phyloP scores from a whole-genome alignment of 2,888 invertebrate genomes.

The Hydrotaea cyrtoneurina region DNA sequence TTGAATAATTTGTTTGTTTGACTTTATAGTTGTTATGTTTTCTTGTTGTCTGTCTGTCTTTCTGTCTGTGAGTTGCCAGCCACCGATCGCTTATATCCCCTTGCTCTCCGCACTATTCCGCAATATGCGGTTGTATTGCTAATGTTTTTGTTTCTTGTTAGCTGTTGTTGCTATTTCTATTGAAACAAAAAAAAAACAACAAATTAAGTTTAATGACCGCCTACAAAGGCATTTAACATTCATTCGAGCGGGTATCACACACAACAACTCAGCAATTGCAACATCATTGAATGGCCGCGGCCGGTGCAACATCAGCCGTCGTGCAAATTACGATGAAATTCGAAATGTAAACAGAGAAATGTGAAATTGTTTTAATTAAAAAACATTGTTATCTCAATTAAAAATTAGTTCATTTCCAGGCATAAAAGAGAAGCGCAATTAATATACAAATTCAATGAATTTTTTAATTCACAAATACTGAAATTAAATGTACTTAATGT shows the following conservation, averaged over 20 bases:
- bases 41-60: not conserved
- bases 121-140: not conserved
- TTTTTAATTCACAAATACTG: no score
- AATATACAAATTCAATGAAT: no score
- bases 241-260: slow-evolving; percentile 3
- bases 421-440: no score
- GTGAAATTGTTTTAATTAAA: no score
- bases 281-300: no score
- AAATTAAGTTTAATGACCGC: slow-evolving; percentile 70
- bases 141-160: not conserved
- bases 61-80: not conserved
- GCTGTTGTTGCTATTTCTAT: slow-evolving; percentile 1
- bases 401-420: no score
- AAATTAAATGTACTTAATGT: no score
- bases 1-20: slow-evolving; percentile 57
- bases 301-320: not conserved
- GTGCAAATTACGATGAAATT: slow-evolving; percentile 9
- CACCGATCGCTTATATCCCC: no score
- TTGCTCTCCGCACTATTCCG: no score
- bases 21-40: slow-evolving; percentile 16
- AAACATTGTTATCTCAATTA: no score
- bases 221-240: slow-evolving; percentile 68
- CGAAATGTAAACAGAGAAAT: no score
- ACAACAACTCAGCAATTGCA: slow-evolving; percentile 17
- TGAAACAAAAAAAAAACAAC: slow-evolving; percentile 46